phyloP scores from a whole-genome alignment of 2,888 invertebrate genomes.

The Sicus ferrugineus region DNA sequence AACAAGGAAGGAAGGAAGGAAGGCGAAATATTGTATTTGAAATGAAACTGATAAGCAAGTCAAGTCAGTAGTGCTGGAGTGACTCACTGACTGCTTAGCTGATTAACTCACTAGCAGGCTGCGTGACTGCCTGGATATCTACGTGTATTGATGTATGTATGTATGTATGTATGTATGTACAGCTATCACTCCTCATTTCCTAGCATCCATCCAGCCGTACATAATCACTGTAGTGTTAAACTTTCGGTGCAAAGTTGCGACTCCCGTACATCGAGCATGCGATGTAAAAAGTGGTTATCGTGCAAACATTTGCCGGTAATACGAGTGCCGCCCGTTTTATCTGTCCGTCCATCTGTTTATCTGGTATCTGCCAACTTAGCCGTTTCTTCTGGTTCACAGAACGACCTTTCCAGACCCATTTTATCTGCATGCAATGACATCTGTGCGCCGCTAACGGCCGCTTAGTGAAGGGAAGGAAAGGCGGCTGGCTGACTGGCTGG shows the following conservation, averaged over 20 bases:
- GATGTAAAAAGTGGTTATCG: conserved; percentile 2
- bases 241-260: too few relatives aligned
- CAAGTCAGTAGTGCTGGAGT: not conserved
- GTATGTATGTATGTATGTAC: too few relatives aligned
- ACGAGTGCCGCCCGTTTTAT: not conserved
- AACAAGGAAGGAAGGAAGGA: conserved; percentile 6
- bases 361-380: not conserved
- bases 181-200: too few relatives aligned
- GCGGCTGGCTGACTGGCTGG: too few relatives aligned
- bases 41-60: conserved; percentile 27
- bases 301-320: conserved; percentile 12
- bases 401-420: not conserved
- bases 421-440: conserved; percentile 5
- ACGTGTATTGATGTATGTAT: too few relatives aligned
- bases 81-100: conserved; percentile 12
- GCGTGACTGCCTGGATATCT: not conserved
- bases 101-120: not conserved
- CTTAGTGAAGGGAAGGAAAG: too few relatives aligned
- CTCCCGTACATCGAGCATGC: not conserved
- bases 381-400: not conserved
- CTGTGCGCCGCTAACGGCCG: not conserved
- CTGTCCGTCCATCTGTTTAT: not conserved
- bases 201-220: too few relatives aligned
- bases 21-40: conserved; percentile 7
- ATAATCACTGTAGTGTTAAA: too few relatives aligned